Base-by-base conservation (phyloP, 2,113 vertebrate species). In the Sylvietta virens region DNA sequence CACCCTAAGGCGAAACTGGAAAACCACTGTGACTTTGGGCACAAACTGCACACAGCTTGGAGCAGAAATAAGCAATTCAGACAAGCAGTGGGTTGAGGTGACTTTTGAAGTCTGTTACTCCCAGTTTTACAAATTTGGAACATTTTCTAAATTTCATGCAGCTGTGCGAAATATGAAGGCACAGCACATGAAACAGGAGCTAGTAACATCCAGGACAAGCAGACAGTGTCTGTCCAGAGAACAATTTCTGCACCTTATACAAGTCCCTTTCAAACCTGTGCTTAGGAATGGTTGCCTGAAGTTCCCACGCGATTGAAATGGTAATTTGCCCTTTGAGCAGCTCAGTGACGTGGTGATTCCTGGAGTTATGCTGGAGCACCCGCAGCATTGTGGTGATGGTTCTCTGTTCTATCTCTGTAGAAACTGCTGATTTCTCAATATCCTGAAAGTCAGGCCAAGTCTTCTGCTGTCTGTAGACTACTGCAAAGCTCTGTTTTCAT, bases 291-390 rank as follows among this genome's bases (percentile, higher is more conserved):
- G 19, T 47, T 86, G 33, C 21, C 50, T 50, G 6, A 54, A 61
- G 15, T 27, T 80, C 50, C 28, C n/a, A 30, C 22, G 9, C 0
- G 0, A 45, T 13, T 53, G 58, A 61, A 53, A 45, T 13, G 28
- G 50, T 40, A 71, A 24, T 48, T n/a, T 64, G 19, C 20, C 18
- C 44, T 45, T 60, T n/a, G 60, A 27, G 12, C 26, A 58, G 72
- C 40, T 53, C 35, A 31, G 14, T 18, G 64, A 42, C 7, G 4
- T 3, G 21, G 30, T 0, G 1, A 19, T 37, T 76, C 50, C 85
- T 69, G 15, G 42, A 40, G 53, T 37, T 60, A 4, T 6, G 18
- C 65, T 51, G 45, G 40, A 61, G 47, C 35, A 40, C 15, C 30
- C 3, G 3, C 58, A 90, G 42, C 35, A 30, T 31, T n/a, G 21